Evolutionary conservation across 2,888 invertebrate species (phyloP).

Genomic region (Caenorhabditis drosophilae): DNA sequence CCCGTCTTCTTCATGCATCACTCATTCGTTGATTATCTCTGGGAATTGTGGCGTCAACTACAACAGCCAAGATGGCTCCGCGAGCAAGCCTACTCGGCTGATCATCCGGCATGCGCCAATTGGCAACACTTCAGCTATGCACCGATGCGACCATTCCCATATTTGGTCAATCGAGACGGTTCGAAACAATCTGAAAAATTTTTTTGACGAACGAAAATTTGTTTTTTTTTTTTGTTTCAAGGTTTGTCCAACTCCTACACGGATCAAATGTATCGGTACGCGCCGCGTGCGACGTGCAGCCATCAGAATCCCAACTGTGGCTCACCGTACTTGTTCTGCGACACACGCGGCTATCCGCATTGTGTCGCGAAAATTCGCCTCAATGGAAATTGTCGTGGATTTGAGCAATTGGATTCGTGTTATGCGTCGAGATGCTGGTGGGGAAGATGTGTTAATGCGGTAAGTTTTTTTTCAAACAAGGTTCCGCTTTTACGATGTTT

Average conservation of each 20-base stretch:
- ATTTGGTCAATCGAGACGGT: constrained; percentile 64
- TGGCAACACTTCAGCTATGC: constrained; percentile 67
- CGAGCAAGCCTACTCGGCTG: constrained; percentile 63
- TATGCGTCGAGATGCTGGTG: constrained; percentile 63
- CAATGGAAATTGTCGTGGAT: constrained; percentile 64
- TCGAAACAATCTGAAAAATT: too few species aligned
- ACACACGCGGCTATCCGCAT: constrained; percentile 65
- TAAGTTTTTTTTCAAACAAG: constrained; percentile 19
- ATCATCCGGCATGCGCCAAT: constrained; percentile 63
- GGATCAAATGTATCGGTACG: constrained; percentile 67
- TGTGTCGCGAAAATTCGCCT: constrained; percentile 65
- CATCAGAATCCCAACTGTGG: constrained; percentile 62
- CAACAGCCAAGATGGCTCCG: constrained; percentile 64
- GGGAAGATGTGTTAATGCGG: constrained; percentile 61
- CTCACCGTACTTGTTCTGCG: constrained; percentile 67
- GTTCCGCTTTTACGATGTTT: not conserved
- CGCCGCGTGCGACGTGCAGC: constrained; percentile 64
- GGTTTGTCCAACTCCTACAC: constrained; percentile 67
- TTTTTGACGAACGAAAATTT: too few species aligned
- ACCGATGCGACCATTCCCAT: constrained; percentile 65
- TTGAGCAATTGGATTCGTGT: constrained; percentile 63
- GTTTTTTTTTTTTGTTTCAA: too few species aligned
- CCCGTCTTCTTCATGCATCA: constrained; percentile 70
- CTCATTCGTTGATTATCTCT: constrained; percentile 70
- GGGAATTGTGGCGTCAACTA: constrained; percentile 69